Base-by-base conservation (phyloP, 1,140 invertebrate genomes). In the Calosoma granatense region DNA sequence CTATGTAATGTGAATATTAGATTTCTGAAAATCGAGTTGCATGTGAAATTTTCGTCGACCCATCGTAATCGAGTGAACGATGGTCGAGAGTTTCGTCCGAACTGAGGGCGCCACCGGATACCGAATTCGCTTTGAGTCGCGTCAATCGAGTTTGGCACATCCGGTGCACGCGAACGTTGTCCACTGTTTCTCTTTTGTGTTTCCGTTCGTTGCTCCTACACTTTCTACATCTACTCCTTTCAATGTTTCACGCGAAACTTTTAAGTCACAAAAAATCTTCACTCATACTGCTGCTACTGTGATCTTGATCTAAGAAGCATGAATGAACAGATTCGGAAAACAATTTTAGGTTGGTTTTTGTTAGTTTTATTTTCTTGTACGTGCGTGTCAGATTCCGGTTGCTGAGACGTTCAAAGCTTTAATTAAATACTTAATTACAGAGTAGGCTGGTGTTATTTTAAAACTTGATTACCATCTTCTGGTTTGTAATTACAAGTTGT, bases 361-460 rank as follows among this genome's bases (percentile, higher is more conserved):
- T n/a, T n/a, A n/a, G n/a, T n/a, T n/a, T n/a, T n/a, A n/a, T n/a
- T n/a, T n/a, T n/a, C n/a, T n/a, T n/a, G n/a, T n/a, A n/a, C 9
- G 41, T 47, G 6, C 41, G 41, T 47, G 41, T 12, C 15, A 47
- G 15, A 17, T 11, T 47, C 41, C 17, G 9, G 41, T 47, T 47
- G 17, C 41, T 4, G 17, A 47, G 41, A 6, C 15, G 3, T 47
- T 47, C 4, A 9, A 17, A 17, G 41, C 17, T 47, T 47, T 47
- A 47, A 47, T 47, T 47, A 47, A 47, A 47, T 47, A 47, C 41
- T 12, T 47, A 47, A 47, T 47, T 47, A 47, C 41, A 47, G 41
- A 12, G 41, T 17, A 12, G 41, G 17, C 9, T 17, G 41, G 41
- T 47, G 41, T 47, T 47, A 47, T 47, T 47, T 47, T 12, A 47